Base-by-base conservation (phyloP, 2,888 invertebrate species). In the Diaperis boleti region DNA sequence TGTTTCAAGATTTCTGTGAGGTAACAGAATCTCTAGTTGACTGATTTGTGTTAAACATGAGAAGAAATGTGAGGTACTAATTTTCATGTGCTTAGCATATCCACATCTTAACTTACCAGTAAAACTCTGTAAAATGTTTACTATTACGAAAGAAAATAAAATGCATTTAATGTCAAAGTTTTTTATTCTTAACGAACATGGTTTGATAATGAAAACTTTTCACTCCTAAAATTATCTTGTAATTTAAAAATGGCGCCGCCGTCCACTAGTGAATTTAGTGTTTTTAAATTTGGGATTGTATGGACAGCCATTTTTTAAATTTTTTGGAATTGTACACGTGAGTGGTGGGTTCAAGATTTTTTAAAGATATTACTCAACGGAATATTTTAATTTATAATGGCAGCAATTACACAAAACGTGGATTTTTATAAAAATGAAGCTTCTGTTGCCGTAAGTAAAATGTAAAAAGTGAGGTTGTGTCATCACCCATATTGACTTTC, bases 41-140 rank as follows among this genome's bases (percentile, higher is more conserved):
- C 72, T 74, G 73, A 72, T 68, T 72, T 69, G 67, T 69, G 66
- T 68, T 62, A 52, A 37, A 63, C 63, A 61, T 64, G 65, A 56
- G 55, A 64, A 64, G 64, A 69, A 66, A 65, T 73, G 69, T 63
- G 47, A 47, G 59, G 68, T 71, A 70, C 71, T 74, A 70, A 68
- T 73, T 73, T 74, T 73, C 71, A 75, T 75, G 75, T 75, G 74
- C 74, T 74, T 75, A 74, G 74, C 74, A 73, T 74, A 73, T 72
- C 72, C 74, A 72, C 72, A 71, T 71, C 71, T 74, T 69, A 71
- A 74, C 72, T 72, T 73, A 75, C 74, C 74, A 70, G 69, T 74
- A 73, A 74, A 74, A 72, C 50, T 52, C 68, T 74, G 75, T 76
- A 74, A 73, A 74, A 73, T 72, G 72, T 73, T 73, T 74, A 71